Evolutionary conservation across 2,888 invertebrate species (phyloP).

Genomic region (Cartodere bifasciata): DNA sequence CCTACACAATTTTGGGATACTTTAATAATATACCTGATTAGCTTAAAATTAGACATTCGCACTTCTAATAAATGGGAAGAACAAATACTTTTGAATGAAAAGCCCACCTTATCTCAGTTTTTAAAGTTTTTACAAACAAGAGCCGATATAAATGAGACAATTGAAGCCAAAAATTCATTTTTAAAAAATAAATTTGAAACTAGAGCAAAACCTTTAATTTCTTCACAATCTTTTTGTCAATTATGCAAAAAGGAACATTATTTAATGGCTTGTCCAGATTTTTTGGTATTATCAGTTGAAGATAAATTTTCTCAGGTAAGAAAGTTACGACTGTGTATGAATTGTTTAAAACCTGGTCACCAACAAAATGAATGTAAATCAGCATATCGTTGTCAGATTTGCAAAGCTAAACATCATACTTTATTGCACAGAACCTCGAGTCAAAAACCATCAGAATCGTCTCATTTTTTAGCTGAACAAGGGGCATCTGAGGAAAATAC

Average conservation of each 20-base stretch:
- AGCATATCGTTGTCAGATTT: not conserved
- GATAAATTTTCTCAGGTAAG: not conserved
- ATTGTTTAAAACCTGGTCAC: not conserved
- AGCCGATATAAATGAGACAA: not conserved
- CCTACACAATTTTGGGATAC: not conserved
- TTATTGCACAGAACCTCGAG: not conserved
- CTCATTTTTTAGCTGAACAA: too few relatives aligned
- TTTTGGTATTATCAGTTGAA: not conserved
- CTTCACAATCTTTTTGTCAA: not conserved
- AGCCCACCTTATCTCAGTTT: not conserved
- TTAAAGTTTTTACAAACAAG: not conserved
- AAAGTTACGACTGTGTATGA: not conserved
- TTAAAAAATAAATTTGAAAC: not conserved
- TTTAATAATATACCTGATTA: not conserved
- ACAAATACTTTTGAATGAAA: not conserved
- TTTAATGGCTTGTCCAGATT: not conserved
- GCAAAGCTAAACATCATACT: not conserved
- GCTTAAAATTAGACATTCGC: not conserved
- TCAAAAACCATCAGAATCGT: too few relatives aligned
- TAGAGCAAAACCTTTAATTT: not conserved
- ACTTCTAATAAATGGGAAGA: not conserved
- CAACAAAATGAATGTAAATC: not conserved
- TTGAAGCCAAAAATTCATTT: not conserved
- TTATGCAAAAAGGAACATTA: not conserved
- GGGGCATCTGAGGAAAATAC: not conserved